Evolutionary conservation across 1,140 invertebrate species (phyloP), one percentile per base, ranked within the genome.

Genomic region (Drosophila sechellia): DNA sequence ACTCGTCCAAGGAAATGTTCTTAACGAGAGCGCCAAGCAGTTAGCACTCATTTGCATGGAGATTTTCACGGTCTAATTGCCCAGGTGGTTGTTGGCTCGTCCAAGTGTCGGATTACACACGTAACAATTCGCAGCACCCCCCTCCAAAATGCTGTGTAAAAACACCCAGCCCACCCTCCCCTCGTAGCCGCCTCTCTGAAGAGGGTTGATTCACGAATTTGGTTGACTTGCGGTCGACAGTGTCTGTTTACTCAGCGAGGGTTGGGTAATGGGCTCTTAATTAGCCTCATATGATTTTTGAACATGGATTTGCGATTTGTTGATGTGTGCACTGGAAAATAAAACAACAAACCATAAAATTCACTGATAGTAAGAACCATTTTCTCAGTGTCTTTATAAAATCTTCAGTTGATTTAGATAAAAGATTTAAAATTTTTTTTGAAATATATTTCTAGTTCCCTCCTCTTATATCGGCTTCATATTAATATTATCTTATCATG

Each of bases 261-360:
- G 65, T 60, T 83, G 83, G 39, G 83, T 87, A 87, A 87, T 87
- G 83, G 84, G 56, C 83, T 87, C 84, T 87, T 89, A 87, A 87
- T 87, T 89, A 87, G 83, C 76, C 84, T 84, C 76, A 89, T 87
- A 70, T 70, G 72, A 89, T 61, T 64, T 71, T 71, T 71, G 48
- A 34, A 50, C 69, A 77, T 13, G 15, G 63, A 61, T 87, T 81
- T 71, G 35, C 39, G 31, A 59, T 59, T 53, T 63, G 35, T 79
- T 70, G 63, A 48, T 10, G 5, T 17, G 5, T 11, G n/a, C n/a
- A 31, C 17, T 50, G 25, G 12, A 13, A n/a, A 17, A 11, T 20
- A 13, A 46, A 25, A 2, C 4, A 20, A 3, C 4, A 12, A 12
- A 4, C 10, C 4, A 20, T 20, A 20, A 20, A 1, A 45, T 3